Conservation (phyloP, 1,140 invertebrate species). For the Sycophila sp. region DNA sequence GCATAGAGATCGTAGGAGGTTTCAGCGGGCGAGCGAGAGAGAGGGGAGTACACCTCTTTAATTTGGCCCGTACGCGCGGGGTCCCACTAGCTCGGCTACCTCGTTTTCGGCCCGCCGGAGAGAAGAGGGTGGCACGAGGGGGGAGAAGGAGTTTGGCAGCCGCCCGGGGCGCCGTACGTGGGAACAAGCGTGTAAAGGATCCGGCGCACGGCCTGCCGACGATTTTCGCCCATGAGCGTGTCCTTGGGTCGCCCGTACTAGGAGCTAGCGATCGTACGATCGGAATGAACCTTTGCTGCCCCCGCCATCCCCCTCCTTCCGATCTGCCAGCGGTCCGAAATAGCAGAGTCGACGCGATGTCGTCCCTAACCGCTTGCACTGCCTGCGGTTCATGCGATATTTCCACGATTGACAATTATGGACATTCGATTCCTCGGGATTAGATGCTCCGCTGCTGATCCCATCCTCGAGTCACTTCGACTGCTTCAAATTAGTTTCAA, state of each 20-base stretch:
- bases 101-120: constrained; percentile 5
- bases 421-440: no score
- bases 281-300: no score
- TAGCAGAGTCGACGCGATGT: no score
- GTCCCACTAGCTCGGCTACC: constrained; percentile 16
- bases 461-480: no score
- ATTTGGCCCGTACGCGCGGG: constrained; percentile 51
- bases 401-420: no score
- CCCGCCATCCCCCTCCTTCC: not conserved
- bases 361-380: no score
- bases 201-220: constrained; percentile 54
- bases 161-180: constrained; percentile 57
- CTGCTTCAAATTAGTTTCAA: no score
- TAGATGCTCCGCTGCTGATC: no score
- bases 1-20: not conserved
- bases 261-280: no score
- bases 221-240: constrained; percentile 29
- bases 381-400: constrained; percentile 12
- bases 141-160: constrained; percentile 47
- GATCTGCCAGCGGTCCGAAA: no score
- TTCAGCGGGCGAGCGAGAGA: constrained; percentile 34
- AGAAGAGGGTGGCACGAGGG: constrained; percentile 10
- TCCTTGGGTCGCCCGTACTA: constrained; percentile 51
- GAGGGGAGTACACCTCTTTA: constrained; percentile 51
- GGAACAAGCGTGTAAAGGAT: constrained; percentile 48